A percentile compares a stretch with the other conserved stretches of the same genome.
Evolutionary conservation across 1,140 invertebrate genomes (phyloP).

Genomic region (Caerostris darwini): DNA sequence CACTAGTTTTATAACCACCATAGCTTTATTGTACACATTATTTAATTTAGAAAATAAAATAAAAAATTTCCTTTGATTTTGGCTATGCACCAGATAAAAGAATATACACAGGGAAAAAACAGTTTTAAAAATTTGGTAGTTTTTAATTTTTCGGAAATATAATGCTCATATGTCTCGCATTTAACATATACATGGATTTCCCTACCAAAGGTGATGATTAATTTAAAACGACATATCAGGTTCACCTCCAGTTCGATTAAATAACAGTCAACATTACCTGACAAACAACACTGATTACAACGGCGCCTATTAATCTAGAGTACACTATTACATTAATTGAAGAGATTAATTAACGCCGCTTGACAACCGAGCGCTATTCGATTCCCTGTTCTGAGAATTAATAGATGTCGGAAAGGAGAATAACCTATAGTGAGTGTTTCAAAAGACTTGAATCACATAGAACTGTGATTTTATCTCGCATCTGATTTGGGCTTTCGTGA

Average conservation of each 20-base stretch:
- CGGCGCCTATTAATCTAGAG: not conserved
- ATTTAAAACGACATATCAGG: not conserved
- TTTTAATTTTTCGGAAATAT: no score
- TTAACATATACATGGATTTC: no score
- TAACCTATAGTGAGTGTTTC: not conserved
- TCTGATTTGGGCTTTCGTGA: not conserved
- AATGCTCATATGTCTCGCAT: no score
- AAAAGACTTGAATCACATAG: not conserved
- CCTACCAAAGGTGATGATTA: not conserved
- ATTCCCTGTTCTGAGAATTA: not conserved
- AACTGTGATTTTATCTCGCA: not conserved
- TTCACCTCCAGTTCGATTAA: not conserved
- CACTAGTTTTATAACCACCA: no score
- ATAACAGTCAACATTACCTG: not conserved
- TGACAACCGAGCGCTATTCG: not conserved
- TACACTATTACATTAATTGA: slow-evolving; percentile 16
- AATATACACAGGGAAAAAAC: no score
- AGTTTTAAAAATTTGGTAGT: no score
- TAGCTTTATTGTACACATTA: no score
- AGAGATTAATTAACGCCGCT: not conserved
- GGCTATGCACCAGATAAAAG: no score
- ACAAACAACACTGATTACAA: not conserved
- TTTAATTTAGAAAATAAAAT: no score
- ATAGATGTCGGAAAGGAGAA: slow-evolving; percentile 4
- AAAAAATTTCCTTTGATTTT: no score